Evolutionary conservation across 1,140 invertebrate genomes (phyloP).

Genomic region (Drosophila jambulina): DNA sequence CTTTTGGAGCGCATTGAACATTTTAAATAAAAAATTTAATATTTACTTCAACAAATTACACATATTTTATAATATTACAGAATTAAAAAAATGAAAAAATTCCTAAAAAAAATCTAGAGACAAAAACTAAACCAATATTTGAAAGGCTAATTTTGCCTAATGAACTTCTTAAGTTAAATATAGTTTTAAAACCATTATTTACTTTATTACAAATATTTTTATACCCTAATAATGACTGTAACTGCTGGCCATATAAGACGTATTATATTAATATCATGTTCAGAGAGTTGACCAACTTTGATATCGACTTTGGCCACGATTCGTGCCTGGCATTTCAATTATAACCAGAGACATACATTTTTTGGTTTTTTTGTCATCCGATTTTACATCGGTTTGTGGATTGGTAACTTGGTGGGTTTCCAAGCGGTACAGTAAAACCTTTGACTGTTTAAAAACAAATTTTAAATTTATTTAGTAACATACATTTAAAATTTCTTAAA

Average conservation of each 20-base stretch:
- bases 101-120: not conserved
- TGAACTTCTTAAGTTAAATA: not conserved
- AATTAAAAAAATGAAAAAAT: not conserved
- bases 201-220: not conserved
- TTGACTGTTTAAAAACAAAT: too few species aligned
- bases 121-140: not conserved
- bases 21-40: not conserved
- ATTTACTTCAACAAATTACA: rapidly evolving
- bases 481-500: too few species aligned
- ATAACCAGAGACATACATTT: not conserved
- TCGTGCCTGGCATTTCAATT: conserved; percentile 17
- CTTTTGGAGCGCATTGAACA: not conserved
- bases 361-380: not conserved
- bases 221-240: not conserved
- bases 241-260: not conserved
- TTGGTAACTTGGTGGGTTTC: not conserved
- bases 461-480: not conserved
- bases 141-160: rapidly evolving
- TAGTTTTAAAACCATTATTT: not conserved
- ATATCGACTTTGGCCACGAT: conserved; percentile 15
- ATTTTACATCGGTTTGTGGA: not conserved
- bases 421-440: conserved; percentile 2
- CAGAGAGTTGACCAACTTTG: conserved; percentile 35
- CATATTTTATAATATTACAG: too few species aligned
- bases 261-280: not conserved